Base-by-base conservation (phyloP, 2,797 vertebrate species). In the Argya squamiceps region DNA sequence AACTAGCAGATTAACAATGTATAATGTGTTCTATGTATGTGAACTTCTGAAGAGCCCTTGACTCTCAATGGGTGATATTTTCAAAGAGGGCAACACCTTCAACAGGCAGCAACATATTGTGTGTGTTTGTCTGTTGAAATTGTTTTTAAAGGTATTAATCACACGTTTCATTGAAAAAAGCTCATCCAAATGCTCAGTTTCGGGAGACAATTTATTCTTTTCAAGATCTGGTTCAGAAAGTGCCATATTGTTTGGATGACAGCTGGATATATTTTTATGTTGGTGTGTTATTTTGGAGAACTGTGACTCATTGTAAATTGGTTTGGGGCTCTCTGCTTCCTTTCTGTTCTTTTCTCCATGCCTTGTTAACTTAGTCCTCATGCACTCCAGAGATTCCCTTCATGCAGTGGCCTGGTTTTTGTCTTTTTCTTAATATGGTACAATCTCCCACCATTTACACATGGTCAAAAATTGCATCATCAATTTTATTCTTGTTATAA, bases 401-500 rank as follows among this genome's bases (percentile, higher is more conserved):
- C 44, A 23, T 37, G 22, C 13, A 55, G 67, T 53, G 41, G 63
- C 56, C 85, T 95, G 79, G 2, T 6, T 94, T 94, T 93, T 73
- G 15, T 92, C 63, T 92, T 88, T 82, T 92, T 76, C 84, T 58
- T 83, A 79, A 41, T 87, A 60, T 44, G 78, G 62, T 62, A 30
- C 50, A 29, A 43, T 89, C n/a, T 91, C 29, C 47, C 23, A 73
- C 60, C 32, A 41, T 62, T 95, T 89, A 36, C n/a, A 59, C 15
- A 19, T 59, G 60, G 60, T 64, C 91, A 83, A 80, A 96, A 92
- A 80, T 69, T 65, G 36, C n/a, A 24, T 84, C 71, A 93, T 91
- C 53, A 47, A 32, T 96, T 93, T 95, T 83, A 52, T 93, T 89
- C 52, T 77, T 62, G 41, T 91, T 93, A 71, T 65, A 88, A 53